Evolutionary conservation across 2,797 vertebrate species (phyloP).

Genomic region (Anguilla megastoma): DNA sequence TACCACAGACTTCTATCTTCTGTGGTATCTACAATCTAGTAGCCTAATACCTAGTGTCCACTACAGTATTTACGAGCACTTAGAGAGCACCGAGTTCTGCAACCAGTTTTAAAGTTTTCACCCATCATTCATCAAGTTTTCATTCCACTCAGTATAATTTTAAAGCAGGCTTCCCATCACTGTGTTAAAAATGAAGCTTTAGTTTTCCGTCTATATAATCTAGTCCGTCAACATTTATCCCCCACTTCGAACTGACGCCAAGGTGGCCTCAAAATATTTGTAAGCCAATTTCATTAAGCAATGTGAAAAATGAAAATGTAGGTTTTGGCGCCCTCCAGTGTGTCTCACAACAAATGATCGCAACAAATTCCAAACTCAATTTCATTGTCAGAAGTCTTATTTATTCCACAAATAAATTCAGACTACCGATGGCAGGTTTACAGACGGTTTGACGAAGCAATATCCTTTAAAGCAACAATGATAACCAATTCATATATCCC

Average conservation of each 20-base stretch:
- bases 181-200: too few relatives aligned
- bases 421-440: slow-evolving; percentile 17
- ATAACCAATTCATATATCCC: neutral
- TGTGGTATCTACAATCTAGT: too few relatives aligned
- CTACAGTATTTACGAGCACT: too few relatives aligned
- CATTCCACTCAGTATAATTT: too few relatives aligned
- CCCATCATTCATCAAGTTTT: too few relatives aligned
- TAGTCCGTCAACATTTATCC: neutral
- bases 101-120: too few relatives aligned
- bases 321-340: slow-evolving; percentile 16
- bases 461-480: neutral
- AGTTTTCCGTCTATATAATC: neutral
- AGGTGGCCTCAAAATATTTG: neutral
- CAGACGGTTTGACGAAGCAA: slow-evolving; percentile 10
- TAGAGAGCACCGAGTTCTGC: too few relatives aligned
- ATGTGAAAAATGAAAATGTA: neutral
- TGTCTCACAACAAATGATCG: neutral
- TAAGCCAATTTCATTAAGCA: neutral
- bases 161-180: too few relatives aligned
- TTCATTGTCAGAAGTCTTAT: neutral
- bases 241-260: neutral
- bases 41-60: too few relatives aligned
- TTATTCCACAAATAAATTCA: slow-evolving; percentile 17
- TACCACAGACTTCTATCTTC: too few relatives aligned
- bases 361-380: neutral